Evolutionary conservation across 2,888 invertebrate genomes (phyloP).

Genomic region (Orthonevra nobilis): DNA sequence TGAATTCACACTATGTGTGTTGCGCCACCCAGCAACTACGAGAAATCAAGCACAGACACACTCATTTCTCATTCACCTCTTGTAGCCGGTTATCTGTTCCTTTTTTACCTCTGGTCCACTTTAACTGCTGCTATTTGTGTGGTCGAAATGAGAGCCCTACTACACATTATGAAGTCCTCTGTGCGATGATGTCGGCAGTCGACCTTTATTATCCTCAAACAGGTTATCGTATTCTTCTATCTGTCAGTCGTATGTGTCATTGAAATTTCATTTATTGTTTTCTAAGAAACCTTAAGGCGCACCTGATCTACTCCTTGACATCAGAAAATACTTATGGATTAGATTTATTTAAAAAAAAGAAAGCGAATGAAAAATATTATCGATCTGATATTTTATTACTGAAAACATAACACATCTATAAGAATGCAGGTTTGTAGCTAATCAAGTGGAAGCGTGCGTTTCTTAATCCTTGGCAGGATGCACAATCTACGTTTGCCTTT

Average conservation of each 20-base stretch:
- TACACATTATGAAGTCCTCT: constrained; percentile 16
- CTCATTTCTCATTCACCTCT: constrained; percentile 25
- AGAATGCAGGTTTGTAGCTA: too few relatives aligned
- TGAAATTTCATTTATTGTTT: constrained; percentile 10
- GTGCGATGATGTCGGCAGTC: constrained; percentile 4
- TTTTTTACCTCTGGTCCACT: constrained; percentile 26
- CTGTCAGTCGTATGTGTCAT: constrained; percentile 17
- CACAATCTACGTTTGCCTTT: constrained; percentile 15
- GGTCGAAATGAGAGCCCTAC: constrained; percentile 45
- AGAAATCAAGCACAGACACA: too few relatives aligned
- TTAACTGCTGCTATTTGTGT: constrained; percentile 43
- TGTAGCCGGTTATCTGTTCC: constrained; percentile 15
- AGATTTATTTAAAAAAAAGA: too few relatives aligned
- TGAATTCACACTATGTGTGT: too few relatives aligned
- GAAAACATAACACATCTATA: too few relatives aligned
- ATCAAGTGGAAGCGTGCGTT: constrained; percentile 54
- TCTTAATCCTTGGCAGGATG: constrained; percentile 39
- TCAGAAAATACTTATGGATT: too few relatives aligned
- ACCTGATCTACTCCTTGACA: too few relatives aligned
- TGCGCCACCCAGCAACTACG: constrained; percentile 7
- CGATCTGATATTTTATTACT: too few relatives aligned
- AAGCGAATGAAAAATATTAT: too few relatives aligned
- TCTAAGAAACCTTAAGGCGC: constrained; percentile 23
- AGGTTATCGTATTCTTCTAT: constrained; percentile 32
- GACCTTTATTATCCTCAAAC: constrained; percentile 32